phyloP scores from a whole-genome alignment of 2,888 invertebrate species.

The Rhamnusium bicolor region DNA sequence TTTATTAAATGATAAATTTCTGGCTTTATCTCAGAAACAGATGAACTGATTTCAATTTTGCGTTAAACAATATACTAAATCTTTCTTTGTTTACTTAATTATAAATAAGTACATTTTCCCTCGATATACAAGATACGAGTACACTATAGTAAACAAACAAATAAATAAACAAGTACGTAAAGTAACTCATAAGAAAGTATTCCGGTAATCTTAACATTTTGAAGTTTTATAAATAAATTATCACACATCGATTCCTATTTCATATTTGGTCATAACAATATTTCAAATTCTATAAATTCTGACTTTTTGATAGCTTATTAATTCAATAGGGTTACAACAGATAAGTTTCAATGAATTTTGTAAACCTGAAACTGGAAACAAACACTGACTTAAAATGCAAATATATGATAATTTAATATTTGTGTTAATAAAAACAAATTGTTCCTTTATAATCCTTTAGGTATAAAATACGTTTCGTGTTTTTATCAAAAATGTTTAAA shows the following conservation, averaged over 20 bases:
- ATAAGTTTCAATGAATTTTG: slow-evolving; percentile 5
- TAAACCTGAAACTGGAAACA: slow-evolving; percentile 9
- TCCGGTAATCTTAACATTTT: neutral
- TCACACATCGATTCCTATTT: neutral
- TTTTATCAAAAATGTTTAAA: slow-evolving; percentile 2
- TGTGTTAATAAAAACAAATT: slow-evolving; percentile 3
- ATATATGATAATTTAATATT: slow-evolving; percentile 20
- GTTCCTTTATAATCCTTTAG: neutral
- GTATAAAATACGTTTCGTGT: neutral
- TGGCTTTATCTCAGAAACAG: too few species aligned
- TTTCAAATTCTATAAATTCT: slow-evolving; percentile 7
- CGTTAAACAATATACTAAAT: too few species aligned
- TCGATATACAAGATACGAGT: too few species aligned
- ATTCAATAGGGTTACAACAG: neutral
- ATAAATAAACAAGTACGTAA: too few species aligned
- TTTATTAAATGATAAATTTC: too few species aligned
- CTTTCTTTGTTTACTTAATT: too few species aligned
- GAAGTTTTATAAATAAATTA: neutral
- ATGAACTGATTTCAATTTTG: too few species aligned
- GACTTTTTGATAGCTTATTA: neutral
- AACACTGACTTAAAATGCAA: slow-evolving; percentile 1
- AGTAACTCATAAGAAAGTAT: neutral
- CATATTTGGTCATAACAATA: neutral
- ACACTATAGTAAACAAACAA: too few species aligned
- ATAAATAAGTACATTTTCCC: too few species aligned